Evolutionary conservation across 2,113 vertebrate genomes (phyloP), one percentile per base, ranked within the genome.

Genomic region (Lutjanus erythropterus): DNA sequence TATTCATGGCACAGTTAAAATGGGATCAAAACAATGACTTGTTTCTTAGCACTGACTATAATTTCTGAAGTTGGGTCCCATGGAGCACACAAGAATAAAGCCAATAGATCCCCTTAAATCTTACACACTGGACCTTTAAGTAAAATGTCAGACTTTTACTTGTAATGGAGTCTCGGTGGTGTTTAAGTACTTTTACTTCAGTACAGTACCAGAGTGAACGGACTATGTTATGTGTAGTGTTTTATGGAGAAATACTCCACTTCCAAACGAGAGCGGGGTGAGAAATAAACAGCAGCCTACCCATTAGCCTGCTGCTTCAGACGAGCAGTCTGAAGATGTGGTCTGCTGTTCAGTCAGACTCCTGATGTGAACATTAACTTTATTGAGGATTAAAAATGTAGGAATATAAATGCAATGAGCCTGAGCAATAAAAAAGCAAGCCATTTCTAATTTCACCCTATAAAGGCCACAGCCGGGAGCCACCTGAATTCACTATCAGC

Each of bases 321-420:
- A 69, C 41, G 50, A 67, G 52, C 67, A 61, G 35, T 23, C 66
- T 64, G 16, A 72, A 62, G 64, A 75, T 80, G 55, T 35, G 75
- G 58, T 49, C 69, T 44, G 47, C 53, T 31, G 33, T 33, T 79
- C 39, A 73, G 35, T 39, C 64, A 64, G 37, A 67, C 35, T 69
- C 69, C 78, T 37, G 47, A 70, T 75, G 76, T 75, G 86, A 80
- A 56, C 52, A 52, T 80, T 58, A 69, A 76, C 58, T 83, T 86
- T 55, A 83, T 41, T 33, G 73, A 74, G 59, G 69, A 88, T 81
- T 81, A 75, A 72, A 71, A 41, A 75, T 71, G 42, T 50, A 60
- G 49, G 39, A 70, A 52, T 71, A 75, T 44, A 71, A 80, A 75
- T 60, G 27, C 58, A 75, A 75, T 76, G 47, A 73, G 52, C 31